phyloP scores from a whole-genome alignment of 1,140 invertebrate species.

The Anoplophora glabripennis region DNA sequence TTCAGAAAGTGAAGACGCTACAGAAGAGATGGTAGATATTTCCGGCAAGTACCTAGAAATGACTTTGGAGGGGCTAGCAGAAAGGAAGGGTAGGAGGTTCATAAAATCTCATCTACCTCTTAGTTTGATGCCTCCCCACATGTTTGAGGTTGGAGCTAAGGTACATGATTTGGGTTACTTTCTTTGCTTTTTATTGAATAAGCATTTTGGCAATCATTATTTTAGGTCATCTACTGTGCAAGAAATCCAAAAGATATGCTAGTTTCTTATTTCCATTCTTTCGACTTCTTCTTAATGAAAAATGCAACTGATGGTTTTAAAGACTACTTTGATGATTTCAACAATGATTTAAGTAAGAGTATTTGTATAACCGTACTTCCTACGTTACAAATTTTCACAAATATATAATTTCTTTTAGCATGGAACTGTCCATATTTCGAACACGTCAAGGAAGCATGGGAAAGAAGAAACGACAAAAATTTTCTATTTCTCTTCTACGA shows the following conservation, averaged over 20 bases:
- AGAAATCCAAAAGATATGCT: not conserved
- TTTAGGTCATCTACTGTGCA: conserved; percentile 5
- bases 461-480: too few relatives aligned
- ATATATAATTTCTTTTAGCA: too few relatives aligned
- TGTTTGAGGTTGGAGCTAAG: too few relatives aligned
- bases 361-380: not conserved
- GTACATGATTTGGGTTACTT: too few relatives aligned
- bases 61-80: not conserved
- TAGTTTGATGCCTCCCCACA: not conserved
- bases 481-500: too few relatives aligned
- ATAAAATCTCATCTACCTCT: not conserved
- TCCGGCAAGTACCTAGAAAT: not conserved
- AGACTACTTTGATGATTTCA: not conserved
- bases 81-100: not conserved
- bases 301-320: not conserved
- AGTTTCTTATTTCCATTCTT: not conserved
- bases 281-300: not conserved
- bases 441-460: too few relatives aligned
- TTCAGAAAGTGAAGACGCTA: not conserved
- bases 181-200: too few relatives aligned
- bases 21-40: not conserved
- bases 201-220: not conserved
- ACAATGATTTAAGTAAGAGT: not conserved
- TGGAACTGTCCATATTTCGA: too few relatives aligned
- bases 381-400: too few relatives aligned